Percentiles rank a stretch among this genome's conserved stretches.
These are phyloP conservation scores for Drosophila melanica DNA, from an alignment of 1,140 invertebrate species.

Conservation along the genomic window DNA sequence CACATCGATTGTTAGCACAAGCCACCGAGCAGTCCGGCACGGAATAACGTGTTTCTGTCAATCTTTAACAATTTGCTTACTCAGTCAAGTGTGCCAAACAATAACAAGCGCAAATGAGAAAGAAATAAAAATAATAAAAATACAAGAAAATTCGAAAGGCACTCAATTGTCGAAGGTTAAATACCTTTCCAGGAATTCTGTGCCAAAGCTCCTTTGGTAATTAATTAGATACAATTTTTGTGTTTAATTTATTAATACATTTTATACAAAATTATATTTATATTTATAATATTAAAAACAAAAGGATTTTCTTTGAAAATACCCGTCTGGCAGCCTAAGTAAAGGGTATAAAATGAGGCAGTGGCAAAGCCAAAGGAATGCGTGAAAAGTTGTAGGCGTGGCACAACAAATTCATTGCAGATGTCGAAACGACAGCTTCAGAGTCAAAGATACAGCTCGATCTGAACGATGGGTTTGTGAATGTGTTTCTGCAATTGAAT, in stretches of 20 bases:
- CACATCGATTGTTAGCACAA: constrained; percentile 44
- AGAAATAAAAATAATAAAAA: constrained; percentile 17
- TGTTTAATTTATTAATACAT: too few species aligned
- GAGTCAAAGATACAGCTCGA: constrained; percentile 3
- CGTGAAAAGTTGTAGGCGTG: constrained; percentile 31
- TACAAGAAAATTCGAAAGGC: neutral
- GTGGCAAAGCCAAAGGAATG: constrained; percentile 23
- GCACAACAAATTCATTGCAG: constrained; percentile 55
- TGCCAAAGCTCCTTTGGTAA: too few species aligned
- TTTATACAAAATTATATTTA: too few species aligned
- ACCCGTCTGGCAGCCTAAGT: neutral
- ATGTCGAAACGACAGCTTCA: constrained; percentile 32
- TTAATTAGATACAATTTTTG: too few species aligned
- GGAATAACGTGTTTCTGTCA: constrained; percentile 39
- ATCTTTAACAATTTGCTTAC: constrained; percentile 72
- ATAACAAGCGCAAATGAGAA: constrained; percentile 53
- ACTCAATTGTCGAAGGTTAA: neutral
- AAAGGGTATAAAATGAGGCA: neutral
- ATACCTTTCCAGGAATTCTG: neutral
- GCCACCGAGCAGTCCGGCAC: constrained; percentile 1
- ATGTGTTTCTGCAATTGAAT: constrained; percentile 6
- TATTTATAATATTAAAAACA: too few species aligned
- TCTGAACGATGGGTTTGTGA: neutral
- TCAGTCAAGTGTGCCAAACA: constrained; percentile 65
- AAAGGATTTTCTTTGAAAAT: too few species aligned